Evolutionary conservation across 2,888 invertebrate genomes (phyloP).

Genomic region (Frankliniella fusca): DNA sequence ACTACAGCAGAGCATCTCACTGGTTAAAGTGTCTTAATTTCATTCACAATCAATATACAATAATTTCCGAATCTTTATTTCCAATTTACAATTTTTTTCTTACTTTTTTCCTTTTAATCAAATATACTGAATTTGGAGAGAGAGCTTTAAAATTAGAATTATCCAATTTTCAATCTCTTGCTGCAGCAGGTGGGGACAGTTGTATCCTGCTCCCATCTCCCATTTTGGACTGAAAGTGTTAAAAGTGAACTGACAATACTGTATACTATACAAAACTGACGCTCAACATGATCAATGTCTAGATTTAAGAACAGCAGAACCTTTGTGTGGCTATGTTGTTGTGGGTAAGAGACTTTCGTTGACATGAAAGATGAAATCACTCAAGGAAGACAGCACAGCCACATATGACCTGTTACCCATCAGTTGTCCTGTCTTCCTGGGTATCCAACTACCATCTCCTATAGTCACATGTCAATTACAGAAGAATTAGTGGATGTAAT

Average conservation of each 20-base stretch:
- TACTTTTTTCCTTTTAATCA: no score
- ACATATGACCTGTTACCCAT: no score
- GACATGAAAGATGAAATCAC: neutral
- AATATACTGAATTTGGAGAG: no score
- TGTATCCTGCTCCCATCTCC: neutral
- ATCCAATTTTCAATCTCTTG: neutral
- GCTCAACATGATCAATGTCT: conserved; percentile 9
- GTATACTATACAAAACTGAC: conserved; percentile 13
- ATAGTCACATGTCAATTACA: neutral
- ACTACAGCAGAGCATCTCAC: neutral
- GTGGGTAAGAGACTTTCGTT: neutral
- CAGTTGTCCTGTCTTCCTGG: no score
- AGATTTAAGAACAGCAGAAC: conserved; percentile 17
- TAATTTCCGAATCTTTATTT: neutral
- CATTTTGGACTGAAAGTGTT: neutral
- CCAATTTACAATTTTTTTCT: no score
- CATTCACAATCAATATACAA: neutral
- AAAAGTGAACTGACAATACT: conserved; percentile 19
- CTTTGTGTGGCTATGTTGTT: neutral
- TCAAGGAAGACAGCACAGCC: no score
- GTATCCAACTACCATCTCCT: no score
- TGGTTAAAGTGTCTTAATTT: neutral
- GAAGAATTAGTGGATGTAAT: neutral
- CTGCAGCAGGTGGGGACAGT: neutral
- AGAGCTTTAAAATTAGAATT: neutral